These are phyloP conservation scores for Nematostella vectensis DNA, from an alignment of 92 coral and sea anemone genomes.

Conservation along the genomic window DNA sequence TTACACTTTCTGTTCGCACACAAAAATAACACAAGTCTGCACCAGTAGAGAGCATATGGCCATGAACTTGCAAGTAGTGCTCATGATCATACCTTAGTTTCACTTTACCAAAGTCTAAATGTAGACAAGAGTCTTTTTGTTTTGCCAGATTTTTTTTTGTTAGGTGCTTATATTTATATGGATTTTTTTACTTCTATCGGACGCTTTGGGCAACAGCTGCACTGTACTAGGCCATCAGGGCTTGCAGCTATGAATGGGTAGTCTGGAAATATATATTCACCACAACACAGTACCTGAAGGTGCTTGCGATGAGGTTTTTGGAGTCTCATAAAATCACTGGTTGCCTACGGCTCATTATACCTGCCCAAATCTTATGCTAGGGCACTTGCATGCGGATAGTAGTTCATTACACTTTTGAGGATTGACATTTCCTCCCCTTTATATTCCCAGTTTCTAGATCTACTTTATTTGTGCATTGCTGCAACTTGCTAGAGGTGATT, in stretches of 20 bases:
- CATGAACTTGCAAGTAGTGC: slow-evolving; percentile 19
- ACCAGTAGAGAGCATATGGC: slow-evolving; percentile 4
- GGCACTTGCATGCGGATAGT: slow-evolving; percentile 24
- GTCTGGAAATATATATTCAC: slow-evolving; percentile 11
- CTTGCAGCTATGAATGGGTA: slow-evolving; percentile 25
- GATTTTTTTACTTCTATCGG: slow-evolving; percentile 28
- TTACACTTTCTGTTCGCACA: slow-evolving; percentile 7
- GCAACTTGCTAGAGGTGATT: slow-evolving; percentile 16
- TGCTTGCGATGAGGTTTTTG: slow-evolving; percentile 1
- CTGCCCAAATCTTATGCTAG: slow-evolving; percentile 14
- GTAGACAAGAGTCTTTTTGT: slow-evolving; percentile 24
- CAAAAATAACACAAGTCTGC: slow-evolving; percentile 15
- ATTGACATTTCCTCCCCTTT: slow-evolving; percentile 18
- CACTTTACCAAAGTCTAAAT: slow-evolving; percentile 8
- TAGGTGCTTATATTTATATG: slow-evolving; percentile 18
- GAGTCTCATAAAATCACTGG: slow-evolving; percentile 3
- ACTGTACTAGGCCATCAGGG: slow-evolving; percentile 26
- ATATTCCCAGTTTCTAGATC: slow-evolving; percentile 9
- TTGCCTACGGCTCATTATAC: slow-evolving; percentile 8
- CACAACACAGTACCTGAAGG: slow-evolving; percentile 5
- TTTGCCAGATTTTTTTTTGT: slow-evolving; percentile 1
- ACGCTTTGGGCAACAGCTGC: slow-evolving; percentile 13
- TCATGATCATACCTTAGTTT: slow-evolving; percentile 16
- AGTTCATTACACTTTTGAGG: slow-evolving; percentile 19
- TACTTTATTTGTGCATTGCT: slow-evolving; percentile 18